Evolutionary conservation across 2,888 invertebrate species (phyloP), one percentile per base, ranked within the genome.

Genomic region (Meliscaeva auricollis): DNA sequence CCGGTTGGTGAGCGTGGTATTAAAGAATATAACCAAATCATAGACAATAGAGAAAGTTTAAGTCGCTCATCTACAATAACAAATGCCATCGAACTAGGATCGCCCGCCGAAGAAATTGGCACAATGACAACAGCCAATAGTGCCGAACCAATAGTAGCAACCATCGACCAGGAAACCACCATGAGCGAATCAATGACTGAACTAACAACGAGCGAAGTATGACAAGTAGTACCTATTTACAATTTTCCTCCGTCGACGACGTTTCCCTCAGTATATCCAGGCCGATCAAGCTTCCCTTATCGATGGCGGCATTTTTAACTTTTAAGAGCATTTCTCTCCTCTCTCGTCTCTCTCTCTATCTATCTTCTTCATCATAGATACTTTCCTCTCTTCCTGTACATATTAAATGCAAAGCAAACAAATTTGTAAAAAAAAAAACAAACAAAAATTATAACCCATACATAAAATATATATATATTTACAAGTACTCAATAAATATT

Each of bases 1-100:
- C 98, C 98, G 15, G 97, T 98, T 68, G 97, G 97, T 0, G 98
- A 98, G 91, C 94, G 94, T 89, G 98, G 98, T 81, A 96, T 98
- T 6, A 95, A 96, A 87, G 92, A 92, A 82, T 92, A 92, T 79
- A 91, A 92, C 81, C 90, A 91, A 80, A 90, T 91, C 2, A 77
- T 89, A 22, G 90, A 90, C 72, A 90, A 89, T 76, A 88, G 88
- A 54, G 88, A 80, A 85, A 89, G 73, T 87, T 87, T 79, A 46
- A 87, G 68, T 79, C 88, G 73, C 62, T 88, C 68, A 66, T 83
- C 75, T 7, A 79, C 66, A 9, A 69, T 81, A 13, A 81, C 80
- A 9, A 85, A 85, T 35, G 85, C 81, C 7, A 44, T 76, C 38
- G 85, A 85, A 8, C 20, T 69, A 11, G 85, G 56, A 38, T 62